These are phyloP conservation scores for Cygnus atratus DNA, from an alignment of 2,113 vertebrate species.

Conservation along the genomic window DNA sequence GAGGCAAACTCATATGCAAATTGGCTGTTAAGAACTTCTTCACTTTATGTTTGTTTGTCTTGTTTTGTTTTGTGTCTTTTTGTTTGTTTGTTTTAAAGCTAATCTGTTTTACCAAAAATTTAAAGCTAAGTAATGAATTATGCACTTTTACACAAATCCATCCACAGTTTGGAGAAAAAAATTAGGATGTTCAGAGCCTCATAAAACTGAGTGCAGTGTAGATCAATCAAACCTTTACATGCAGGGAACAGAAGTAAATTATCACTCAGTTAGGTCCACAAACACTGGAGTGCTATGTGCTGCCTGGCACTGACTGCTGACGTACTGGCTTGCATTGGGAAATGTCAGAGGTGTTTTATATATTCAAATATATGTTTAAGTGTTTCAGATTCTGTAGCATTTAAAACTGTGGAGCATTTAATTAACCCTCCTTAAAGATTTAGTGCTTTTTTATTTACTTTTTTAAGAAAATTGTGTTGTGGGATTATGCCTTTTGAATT, in stretches of 20 bases:
- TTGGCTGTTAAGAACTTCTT: not conserved
- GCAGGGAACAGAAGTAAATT: not conserved
- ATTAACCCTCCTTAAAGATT: conserved; percentile 59
- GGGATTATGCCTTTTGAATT: conserved; percentile 56
- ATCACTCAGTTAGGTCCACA: not conserved
- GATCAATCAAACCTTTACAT: not conserved
- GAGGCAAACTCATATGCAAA: not conserved
- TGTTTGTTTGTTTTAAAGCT: not conserved
- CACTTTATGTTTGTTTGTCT: not conserved
- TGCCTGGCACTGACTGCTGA: not conserved
- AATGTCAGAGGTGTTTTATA: not conserved
- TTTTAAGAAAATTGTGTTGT: conserved; percentile 17
- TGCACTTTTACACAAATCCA: not conserved
- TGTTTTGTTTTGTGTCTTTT: too few relatives aligned
- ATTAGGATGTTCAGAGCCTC: not conserved
- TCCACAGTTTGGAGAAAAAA: not conserved
- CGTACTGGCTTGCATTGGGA: not conserved
- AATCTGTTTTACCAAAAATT: not conserved
- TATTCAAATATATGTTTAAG: not conserved
- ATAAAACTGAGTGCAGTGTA: not conserved
- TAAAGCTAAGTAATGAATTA: not conserved
- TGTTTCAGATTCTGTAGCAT: conserved; percentile 11
- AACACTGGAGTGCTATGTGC: not conserved
- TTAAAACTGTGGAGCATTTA: conserved; percentile 57
- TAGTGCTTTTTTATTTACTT: conserved; percentile 14